Conservation (phyloP, 2,113 vertebrate species). For the Hippocampus comes region DNA sequence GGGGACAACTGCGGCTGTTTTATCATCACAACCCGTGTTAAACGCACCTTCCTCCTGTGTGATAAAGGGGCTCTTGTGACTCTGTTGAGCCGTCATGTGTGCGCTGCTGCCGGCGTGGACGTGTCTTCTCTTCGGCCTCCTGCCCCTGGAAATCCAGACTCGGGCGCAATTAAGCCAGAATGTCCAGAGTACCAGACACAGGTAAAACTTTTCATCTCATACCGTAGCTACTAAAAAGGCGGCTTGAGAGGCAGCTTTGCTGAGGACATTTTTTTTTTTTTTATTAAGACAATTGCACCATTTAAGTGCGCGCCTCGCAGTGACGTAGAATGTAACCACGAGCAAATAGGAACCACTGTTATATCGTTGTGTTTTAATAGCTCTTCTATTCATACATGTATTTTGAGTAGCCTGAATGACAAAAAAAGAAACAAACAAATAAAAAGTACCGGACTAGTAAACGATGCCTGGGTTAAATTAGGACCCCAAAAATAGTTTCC, state of each 20-base stretch:
- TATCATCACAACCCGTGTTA: not conserved
- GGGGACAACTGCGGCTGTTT: not conserved
- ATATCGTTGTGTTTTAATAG: too few species aligned
- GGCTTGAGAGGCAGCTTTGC: not conserved
- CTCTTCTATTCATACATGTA: not conserved
- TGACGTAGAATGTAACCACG: too few species aligned
- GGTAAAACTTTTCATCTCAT: constrained; percentile 34
- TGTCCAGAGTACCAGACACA: constrained; percentile 37
- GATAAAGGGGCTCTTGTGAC: constrained; percentile 5
- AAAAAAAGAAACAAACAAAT: too few species aligned
- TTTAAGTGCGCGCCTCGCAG: not conserved
- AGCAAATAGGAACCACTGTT: too few species aligned
- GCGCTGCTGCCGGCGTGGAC: constrained; percentile 45
- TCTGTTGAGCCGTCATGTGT: constrained; percentile 38
- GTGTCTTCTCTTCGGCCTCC: constrained; percentile 55
- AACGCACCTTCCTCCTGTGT: constrained; percentile 10
- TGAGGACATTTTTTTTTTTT: too few species aligned
- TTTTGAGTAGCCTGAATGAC: too few species aligned
- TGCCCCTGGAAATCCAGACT: constrained; percentile 51
- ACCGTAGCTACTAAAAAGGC: not conserved
- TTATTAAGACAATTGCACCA: not conserved
- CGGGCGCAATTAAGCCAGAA: constrained; percentile 20
- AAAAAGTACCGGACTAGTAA: not conserved
- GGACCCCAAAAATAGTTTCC: not conserved
- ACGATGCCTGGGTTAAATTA: not conserved